A percentile compares a stretch with the other conserved stretches of the same genome.
These are phyloP conservation scores for Glandiceps talaboti DNA, from an alignment of 53 echinoderm and acorn worm genomes.

Conservation along the genomic window DNA sequence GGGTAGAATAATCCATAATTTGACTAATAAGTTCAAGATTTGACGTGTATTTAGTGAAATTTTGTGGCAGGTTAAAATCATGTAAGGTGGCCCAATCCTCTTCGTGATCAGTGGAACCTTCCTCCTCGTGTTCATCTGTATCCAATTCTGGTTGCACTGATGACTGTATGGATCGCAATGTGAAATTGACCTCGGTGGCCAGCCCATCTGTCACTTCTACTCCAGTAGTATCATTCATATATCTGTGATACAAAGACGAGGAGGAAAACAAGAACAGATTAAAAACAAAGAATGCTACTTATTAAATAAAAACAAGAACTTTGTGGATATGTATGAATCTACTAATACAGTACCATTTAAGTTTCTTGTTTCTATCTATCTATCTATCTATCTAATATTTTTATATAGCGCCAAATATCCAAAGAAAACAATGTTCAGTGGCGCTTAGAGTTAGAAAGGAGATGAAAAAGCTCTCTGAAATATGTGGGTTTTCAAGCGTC, in stretches of 20 bases:
- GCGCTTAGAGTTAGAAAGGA: too few species aligned
- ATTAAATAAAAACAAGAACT: too few species aligned
- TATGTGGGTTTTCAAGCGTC: too few species aligned
- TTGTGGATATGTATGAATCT: too few species aligned
- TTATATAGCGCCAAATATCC: too few species aligned
- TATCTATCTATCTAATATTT: too few species aligned
- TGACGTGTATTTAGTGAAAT: constrained; percentile 39
- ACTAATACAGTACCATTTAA: too few species aligned
- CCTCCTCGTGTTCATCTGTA: neutral
- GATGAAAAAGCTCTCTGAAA: too few species aligned
- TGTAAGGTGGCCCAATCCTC: constrained; percentile 32
- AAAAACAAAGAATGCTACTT: too few species aligned
- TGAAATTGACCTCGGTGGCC: constrained; percentile 54
- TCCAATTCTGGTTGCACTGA: neutral
- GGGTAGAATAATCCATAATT: constrained; percentile 26
- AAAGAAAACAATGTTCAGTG: too few species aligned
- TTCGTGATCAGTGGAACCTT: neutral
- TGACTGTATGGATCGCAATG: constrained; percentile 6
- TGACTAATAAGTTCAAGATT: constrained; percentile 26
- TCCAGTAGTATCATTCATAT: constrained; percentile 24
- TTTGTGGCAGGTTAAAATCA: constrained; percentile 52
- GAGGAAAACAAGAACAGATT: constrained; percentile 8
- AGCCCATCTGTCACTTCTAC: constrained; percentile 31
- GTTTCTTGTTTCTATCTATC: too few species aligned
- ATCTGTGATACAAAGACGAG: neutral